phyloP scores from a whole-genome alignment of 2,797 vertebrate species.

The Paratrypauchen microcephalus region DNA sequence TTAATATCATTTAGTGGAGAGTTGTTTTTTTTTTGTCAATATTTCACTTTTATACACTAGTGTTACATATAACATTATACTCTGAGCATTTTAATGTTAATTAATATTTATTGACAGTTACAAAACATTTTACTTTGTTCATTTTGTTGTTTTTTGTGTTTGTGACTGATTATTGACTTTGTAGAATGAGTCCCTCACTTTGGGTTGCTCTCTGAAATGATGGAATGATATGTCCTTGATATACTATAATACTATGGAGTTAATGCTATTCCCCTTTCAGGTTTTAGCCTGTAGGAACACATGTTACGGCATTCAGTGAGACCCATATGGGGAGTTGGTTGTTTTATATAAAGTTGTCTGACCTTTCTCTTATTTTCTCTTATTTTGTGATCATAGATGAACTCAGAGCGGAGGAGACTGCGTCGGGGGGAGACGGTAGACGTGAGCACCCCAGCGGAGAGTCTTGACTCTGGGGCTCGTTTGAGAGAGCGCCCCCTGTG shows the following conservation, averaged over 20 bases:
- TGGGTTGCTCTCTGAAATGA: background rate
- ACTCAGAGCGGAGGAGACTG: slow-evolving; percentile 52
- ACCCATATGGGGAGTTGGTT: background rate
- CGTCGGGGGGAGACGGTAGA: slow-evolving; percentile 72
- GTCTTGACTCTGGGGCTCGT: background rate
- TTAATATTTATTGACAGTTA: background rate
- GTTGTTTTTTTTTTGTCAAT: too few species aligned
- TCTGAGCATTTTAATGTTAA: background rate
- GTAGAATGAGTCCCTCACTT: background rate
- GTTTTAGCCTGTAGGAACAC: too few species aligned
- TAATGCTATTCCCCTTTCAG: too few species aligned
- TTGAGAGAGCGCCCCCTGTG: slow-evolving; percentile 46
- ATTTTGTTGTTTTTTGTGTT: too few species aligned
- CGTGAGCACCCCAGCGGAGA: slow-evolving; percentile 35
- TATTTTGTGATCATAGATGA: slow-evolving; percentile 38
- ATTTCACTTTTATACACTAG: too few species aligned
- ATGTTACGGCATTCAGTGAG: too few species aligned
- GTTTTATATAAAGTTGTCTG: background rate
- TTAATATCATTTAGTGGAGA: too few species aligned
- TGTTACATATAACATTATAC: too few species aligned
- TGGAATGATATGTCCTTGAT: too few species aligned
- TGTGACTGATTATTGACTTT: background rate
- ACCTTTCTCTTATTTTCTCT: background rate
- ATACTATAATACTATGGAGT: too few species aligned
- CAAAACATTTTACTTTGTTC: background rate